phyloP scores from a whole-genome alignment of 37 sponge, comb jelly and placozoan species.

The Halichondria panicea region DNA sequence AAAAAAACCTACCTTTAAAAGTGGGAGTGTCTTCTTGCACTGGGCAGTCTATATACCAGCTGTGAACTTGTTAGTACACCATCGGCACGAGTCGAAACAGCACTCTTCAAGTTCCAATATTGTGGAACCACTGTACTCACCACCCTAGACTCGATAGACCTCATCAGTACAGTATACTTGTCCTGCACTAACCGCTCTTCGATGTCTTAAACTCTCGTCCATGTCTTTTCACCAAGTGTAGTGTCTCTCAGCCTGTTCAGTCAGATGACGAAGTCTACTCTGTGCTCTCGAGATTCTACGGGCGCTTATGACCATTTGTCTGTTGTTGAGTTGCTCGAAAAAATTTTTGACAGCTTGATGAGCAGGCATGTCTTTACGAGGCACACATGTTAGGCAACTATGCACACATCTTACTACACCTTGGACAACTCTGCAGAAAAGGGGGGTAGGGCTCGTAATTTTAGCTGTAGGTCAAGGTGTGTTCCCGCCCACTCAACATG shows the following conservation, averaged over 20 bases:
- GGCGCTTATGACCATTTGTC: conserved; percentile 44
- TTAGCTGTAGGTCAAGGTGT: neutral
- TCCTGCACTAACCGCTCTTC: conserved; percentile 40
- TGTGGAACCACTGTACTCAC: conserved; percentile 45
- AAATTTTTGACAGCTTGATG: conserved; percentile 59
- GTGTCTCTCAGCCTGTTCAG: conserved; percentile 64
- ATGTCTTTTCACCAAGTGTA: conserved; percentile 26
- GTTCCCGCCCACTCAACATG: no score
- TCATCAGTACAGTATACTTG: conserved; percentile 21
- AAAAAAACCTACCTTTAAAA: conserved; percentile 5
- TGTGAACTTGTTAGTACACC: conserved; percentile 35
- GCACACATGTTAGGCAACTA: no score
- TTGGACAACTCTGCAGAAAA: neutral
- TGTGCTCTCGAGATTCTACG: conserved; percentile 25
- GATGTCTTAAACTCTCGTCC: neutral
- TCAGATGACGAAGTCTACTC: conserved; percentile 29
- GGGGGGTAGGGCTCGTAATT: conserved; percentile 14
- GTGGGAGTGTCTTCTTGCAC: conserved; percentile 47
- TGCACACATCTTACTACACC: no score
- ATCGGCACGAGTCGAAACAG: conserved; percentile 40
- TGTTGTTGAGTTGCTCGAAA: conserved; percentile 42
- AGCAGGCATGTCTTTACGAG: conserved; percentile 27
- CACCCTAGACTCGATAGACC: conserved; percentile 39
- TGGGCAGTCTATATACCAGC: conserved; percentile 29
- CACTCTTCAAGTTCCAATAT: conserved; percentile 52